Percentiles rank a stretch among this genome's conserved stretches.
phyloP scores from a whole-genome alignment of 2,888 invertebrate genomes.

The Harpagoxenus sublaevis region DNA sequence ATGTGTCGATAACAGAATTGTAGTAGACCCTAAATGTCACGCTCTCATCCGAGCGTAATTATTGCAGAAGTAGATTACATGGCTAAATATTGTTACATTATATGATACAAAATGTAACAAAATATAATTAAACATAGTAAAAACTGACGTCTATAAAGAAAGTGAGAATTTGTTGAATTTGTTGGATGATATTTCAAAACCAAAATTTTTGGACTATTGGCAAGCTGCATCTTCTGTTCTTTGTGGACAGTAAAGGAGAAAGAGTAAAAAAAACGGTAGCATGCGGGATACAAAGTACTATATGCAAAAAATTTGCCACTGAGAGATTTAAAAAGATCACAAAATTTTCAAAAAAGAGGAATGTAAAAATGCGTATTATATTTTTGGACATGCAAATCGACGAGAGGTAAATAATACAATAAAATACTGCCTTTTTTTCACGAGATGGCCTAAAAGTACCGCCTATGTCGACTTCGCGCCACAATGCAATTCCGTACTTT shows the following conservation, averaged over 20 bases:
- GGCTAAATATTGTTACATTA: background rate
- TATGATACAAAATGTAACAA: background rate
- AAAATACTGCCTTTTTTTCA: background rate
- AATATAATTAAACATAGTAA: background rate
- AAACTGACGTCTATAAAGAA: background rate
- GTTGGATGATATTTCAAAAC: background rate
- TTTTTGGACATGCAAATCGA: background rate
- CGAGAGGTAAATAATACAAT: background rate
- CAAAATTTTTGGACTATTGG: background rate
- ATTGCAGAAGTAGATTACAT: background rate
- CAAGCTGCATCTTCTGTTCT: background rate
- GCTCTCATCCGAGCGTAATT: background rate
- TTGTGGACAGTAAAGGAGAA: background rate
- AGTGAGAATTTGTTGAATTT: background rate
- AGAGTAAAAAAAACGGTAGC: background rate
- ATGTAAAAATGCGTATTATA: background rate
- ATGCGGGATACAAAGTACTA: background rate
- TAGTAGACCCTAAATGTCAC: conserved; percentile 10
- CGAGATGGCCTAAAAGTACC: background rate
- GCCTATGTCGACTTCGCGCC: background rate
- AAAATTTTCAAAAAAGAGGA: background rate
- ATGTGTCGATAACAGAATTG: conserved; percentile 15
- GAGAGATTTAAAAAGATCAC: background rate
- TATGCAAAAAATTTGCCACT: background rate
- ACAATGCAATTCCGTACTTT: background rate